Evolutionary conservation across 2,888 invertebrate genomes (phyloP), one percentile per base, ranked within the genome.

Genomic region (Heliconius erato): DNA sequence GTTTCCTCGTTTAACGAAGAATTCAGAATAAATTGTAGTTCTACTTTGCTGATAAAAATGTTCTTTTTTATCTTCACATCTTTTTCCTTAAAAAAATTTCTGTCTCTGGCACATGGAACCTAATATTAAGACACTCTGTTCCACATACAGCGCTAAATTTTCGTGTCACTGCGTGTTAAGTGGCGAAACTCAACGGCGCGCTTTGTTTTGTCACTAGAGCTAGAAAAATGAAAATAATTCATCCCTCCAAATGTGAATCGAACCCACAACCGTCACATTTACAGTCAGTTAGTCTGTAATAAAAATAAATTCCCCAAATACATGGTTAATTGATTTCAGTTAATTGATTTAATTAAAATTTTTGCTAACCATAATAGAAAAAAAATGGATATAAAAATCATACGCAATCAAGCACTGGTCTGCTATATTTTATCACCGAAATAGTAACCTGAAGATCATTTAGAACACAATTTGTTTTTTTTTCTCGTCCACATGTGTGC

Each of bases 401-500:
- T 49, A 49, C 26, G 19, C 68, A 67, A 78, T 49, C 78, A 40
- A 67, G 49, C 49, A 68, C 32, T 23, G 44, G 32, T 78, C 67
- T 78, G 68, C 49, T 49, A 78, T 49, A 79, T 79, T 72, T 83
- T 80, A 80, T 63, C 28, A 74, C 80, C 63, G 74, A 74, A 82
- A 84, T 82, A 79, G 83, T 80, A 82, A 81, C 68, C 78, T 81
- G 83, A 80, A 83, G 83, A 82, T 81, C 81, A 80, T 83, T 84
- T 79, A 81, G 79, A 81, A 81, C 23, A 83, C 81, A 85, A 84
- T 84, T 82, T 84, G 80, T 85, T 83, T 85, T 85, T 28, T 85
- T 84, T 80, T 69, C 71, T 23, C 59, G 40, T 72, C 76, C 78
- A 92, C 93, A 93, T 90, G 92, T 91, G 91, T 87, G 82, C 86